Percentiles rank a stretch among this genome's conserved stretches.
These are phyloP conservation scores for Dicycla oo DNA, from an alignment of 2,888 invertebrate species.

Conservation along the genomic window DNA sequence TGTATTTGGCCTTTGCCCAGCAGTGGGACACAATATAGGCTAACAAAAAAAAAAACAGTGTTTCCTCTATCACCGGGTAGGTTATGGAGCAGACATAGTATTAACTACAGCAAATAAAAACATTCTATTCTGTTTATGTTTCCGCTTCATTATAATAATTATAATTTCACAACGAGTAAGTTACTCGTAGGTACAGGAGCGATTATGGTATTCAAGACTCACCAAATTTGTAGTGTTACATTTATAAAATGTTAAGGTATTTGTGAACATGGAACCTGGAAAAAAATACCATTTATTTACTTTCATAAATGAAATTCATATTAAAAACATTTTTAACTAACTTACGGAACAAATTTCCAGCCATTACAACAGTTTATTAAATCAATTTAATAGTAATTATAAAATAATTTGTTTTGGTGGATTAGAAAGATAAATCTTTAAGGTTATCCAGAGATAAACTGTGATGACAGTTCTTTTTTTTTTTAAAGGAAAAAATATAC, in stretches of 20 bases:
- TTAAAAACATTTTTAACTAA: slow-evolving; percentile 23
- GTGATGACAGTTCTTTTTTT: slow-evolving; percentile 16
- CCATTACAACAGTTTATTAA: slow-evolving; percentile 67
- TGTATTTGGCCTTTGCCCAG: no score
- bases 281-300: slow-evolving; percentile 48
- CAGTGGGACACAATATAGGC: no score
- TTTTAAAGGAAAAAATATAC: background rate
- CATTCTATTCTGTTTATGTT: background rate
- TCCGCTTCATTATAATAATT: background rate
- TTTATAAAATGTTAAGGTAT: slow-evolving; percentile 75
- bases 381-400: background rate
- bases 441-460: slow-evolving; percentile 62
- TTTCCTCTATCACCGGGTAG: background rate
- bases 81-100: background rate
- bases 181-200: no score
- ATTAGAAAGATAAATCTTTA: slow-evolving; percentile 7
- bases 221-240: slow-evolving; percentile 77
- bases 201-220: slow-evolving; percentile 61
- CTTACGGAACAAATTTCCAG: slow-evolving; percentile 84
- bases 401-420: slow-evolving; percentile 29
- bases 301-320: slow-evolving; percentile 10
- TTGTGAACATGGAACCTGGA: slow-evolving; percentile 82
- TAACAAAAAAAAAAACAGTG: no score
- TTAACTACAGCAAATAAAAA: no score
- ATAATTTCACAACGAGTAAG: background rate